A percentile compares a stretch with the other conserved stretches of the same genome.
Conservation (phyloP, 2,888 invertebrate genomes). For the Caenorhabditis drosophilae region DNA sequence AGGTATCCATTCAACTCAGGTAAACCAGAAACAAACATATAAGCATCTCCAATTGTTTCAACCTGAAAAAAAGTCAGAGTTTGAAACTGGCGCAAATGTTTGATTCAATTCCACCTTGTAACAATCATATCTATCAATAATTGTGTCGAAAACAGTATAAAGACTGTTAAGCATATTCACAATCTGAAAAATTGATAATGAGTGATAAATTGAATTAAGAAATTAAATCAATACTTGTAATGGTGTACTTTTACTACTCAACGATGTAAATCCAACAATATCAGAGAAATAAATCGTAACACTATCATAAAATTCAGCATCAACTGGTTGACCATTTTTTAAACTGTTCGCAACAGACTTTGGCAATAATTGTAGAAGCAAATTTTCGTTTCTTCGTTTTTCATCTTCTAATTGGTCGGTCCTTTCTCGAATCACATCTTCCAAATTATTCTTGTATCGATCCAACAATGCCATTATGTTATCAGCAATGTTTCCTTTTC, state of each 20-base stretch:
- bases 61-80: no score
- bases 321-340: slow-evolving; percentile 48
- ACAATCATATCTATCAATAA: slow-evolving; percentile 74
- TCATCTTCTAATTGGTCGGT: slow-evolving; percentile 85
- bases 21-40: slow-evolving; percentile 52
- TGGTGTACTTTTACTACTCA: slow-evolving; percentile 52
- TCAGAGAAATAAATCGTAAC: slow-evolving; percentile 56
- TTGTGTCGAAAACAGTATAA: slow-evolving; percentile 86
- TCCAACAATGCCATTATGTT: slow-evolving; percentile 99
- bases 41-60: slow-evolving; percentile 51
- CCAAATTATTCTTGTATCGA: slow-evolving; percentile 92
- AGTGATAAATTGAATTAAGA: no score
- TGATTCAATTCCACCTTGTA: slow-evolving; percentile 32
- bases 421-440: slow-evolving; percentile 90
- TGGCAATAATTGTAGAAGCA: slow-evolving; percentile 79
- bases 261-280: slow-evolving; percentile 54
- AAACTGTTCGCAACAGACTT: slow-evolving; percentile 48
- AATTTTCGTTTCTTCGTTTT: slow-evolving; percentile 77
- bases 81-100: neutral
- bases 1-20: slow-evolving; percentile 42
- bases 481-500: slow-evolving; percentile 93
- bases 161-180: slow-evolving; percentile 86
- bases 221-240: slow-evolving; percentile 22
- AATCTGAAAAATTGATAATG: slow-evolving; percentile 81
- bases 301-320: slow-evolving; percentile 45